A percentile compares a stretch with the other conserved stretches of the same genome.
Evolutionary conservation across 2,113 vertebrate species (phyloP).

Genomic region (Meles meles): DNA sequence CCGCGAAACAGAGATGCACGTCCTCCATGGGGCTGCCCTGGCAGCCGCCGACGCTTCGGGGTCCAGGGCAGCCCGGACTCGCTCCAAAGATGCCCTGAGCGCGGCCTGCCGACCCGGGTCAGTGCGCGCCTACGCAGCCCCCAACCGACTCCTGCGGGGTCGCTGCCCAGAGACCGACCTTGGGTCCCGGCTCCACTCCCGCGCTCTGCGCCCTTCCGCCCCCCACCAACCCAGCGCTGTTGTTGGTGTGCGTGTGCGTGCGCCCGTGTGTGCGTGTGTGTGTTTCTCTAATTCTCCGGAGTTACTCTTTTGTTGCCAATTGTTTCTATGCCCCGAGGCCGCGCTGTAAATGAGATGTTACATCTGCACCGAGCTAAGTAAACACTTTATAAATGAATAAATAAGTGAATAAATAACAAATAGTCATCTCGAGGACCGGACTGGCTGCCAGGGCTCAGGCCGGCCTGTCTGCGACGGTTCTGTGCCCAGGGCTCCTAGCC

Average conservation of each 20-base stretch:
- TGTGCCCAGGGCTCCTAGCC: rapidly evolving
- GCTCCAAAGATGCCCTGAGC: neutral
- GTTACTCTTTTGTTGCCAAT: constrained; percentile 80
- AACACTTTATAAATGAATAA: constrained; percentile 88
- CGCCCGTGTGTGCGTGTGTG: neutral
- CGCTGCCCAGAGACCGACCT: neutral
- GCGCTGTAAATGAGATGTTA: constrained; percentile 88
- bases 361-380: constrained; percentile 84
- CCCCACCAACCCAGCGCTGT: neutral
- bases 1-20: neutral
- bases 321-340: constrained; percentile 84
- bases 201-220: neutral
- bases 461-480: neutral
- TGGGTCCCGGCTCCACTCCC: neutral
- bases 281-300: constrained; percentile 71
- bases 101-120: rapidly evolving
- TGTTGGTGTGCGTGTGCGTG: constrained; percentile 15
- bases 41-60: neutral
- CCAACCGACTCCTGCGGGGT: neutral
- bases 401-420: constrained; percentile 85
- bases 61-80: neutral
- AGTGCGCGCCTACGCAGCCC: neutral
- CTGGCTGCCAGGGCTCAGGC: neutral
- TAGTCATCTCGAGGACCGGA: constrained; percentile 47
- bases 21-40: neutral